Base-by-base conservation (phyloP, 1,140 invertebrate genomes). In the Euglossa dilemma region DNA sequence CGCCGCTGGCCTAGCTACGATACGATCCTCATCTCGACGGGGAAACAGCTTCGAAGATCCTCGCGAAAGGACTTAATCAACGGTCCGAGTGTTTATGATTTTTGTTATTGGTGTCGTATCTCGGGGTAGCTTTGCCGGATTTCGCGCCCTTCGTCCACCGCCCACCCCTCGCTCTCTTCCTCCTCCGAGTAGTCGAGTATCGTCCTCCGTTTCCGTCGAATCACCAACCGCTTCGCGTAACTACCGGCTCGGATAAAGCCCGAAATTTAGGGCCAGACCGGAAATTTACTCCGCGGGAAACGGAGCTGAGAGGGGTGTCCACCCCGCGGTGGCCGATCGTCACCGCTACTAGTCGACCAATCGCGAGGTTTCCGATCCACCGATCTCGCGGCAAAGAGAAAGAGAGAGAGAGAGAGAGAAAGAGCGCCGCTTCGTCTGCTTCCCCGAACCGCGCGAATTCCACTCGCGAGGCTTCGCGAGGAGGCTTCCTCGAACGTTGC, bases 71-170 rank as follows among this genome's bases (percentile, higher is more conserved):
- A 93, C 91, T 93, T 93, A 93, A 93, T 93, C 93, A 93, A 93
- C 91, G 89, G 90, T 91, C 90, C 93, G 92, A 92, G 92, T 93
- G 92, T 93, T 93, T 93, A 93, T 93, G 93, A 93, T 93, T 93
- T 93, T 93, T 93, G 91, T 93, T 93, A 93, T 93, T 92, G 92
- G 89, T 84, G 86, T 92, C 91, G 84, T 93, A 93, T 92, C 91
- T 91, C 87, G 74, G 81, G 79, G 79, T 73, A 66, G 75, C 81
- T 86, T 89, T 57, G 70, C 84, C 77, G 79, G 80, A 87, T 88
- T 80, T 81, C 83, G 73, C 86, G 74, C 78, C 80, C 75, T 73
- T 71, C 78, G 74, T 25, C 71, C 12, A 28, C 45, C 18, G 11
- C 76, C n/a, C 61, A 43, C 12, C 59, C 50, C n/a, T 23, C 16